Evolutionary conservation across 2,888 invertebrate genomes (phyloP).

Genomic region (Apamea epomidion): DNA sequence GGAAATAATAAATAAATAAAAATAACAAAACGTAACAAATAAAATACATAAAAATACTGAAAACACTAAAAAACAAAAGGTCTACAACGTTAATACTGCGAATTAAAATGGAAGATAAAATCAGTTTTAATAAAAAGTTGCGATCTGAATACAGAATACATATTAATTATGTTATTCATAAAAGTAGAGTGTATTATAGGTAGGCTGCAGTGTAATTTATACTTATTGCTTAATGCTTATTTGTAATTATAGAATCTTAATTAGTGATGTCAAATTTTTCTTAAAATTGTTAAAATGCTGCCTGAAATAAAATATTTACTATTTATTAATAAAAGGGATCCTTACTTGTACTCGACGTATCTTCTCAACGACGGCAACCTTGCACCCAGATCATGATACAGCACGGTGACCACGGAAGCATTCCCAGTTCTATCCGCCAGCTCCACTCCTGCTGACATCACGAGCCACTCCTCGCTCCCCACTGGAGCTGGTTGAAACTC

Average conservation of each 20-base stretch:
- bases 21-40: not conserved
- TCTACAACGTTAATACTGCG: not conserved
- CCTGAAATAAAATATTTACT: not conserved
- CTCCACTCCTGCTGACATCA: conserved; percentile 83
- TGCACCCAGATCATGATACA: conserved; percentile 92
- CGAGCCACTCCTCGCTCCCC: conserved; percentile 79
- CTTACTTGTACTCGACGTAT: conserved; percentile 90
- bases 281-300: not conserved
- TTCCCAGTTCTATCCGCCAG: conserved; percentile 78
- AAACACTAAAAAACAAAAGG: not conserved
- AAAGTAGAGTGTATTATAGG: not conserved
- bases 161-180: not conserved
- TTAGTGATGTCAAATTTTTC: not conserved
- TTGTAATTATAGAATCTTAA: not conserved
- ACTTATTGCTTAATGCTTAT: not conserved
- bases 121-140: not conserved
- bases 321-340: not conserved
- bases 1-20: conserved; percentile 44
- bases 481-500: conserved; percentile 72
- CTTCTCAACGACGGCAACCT: conserved; percentile 91
- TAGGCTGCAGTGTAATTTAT: not conserved
- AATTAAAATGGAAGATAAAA: not conserved
- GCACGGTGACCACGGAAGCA: conserved; percentile 87
- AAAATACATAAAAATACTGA: conserved; percentile 6
- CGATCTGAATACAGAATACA: not conserved